Percentiles rank a stretch among this genome's conserved stretches.
These are phyloP conservation scores for Lates calcarifer DNA, from an alignment of 2,113 vertebrate genomes.

Conservation along the genomic window DNA sequence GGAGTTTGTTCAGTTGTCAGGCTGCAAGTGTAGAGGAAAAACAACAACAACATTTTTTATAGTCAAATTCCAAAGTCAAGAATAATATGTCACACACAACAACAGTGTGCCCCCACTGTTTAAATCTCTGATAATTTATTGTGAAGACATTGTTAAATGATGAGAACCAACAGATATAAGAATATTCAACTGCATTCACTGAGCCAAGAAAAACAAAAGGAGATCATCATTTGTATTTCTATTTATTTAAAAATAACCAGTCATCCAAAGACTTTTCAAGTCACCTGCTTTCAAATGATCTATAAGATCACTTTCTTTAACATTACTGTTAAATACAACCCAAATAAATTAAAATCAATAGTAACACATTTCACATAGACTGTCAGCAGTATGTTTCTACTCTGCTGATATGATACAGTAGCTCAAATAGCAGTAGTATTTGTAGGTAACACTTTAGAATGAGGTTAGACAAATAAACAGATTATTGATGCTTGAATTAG, in stretches of 20 bases:
- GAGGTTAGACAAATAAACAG: conserved; percentile 22
- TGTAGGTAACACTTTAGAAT: conserved; percentile 20
- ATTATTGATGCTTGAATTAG: not conserved
- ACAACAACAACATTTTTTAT: no score
- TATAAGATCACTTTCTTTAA: not conserved
- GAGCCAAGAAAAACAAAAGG: not conserved
- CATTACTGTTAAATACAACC: conserved; percentile 8
- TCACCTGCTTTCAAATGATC: conserved; percentile 13
- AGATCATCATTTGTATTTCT: not conserved
- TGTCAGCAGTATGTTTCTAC: not conserved
- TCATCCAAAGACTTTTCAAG: conserved; percentile 15
- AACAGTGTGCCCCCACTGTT: not conserved
- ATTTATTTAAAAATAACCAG: conserved; percentile 19
- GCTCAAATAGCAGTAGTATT: conserved; percentile 7
- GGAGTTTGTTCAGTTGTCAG: no score
- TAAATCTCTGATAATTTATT: no score
- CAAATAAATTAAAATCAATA: conserved; percentile 8
- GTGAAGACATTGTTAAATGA: not conserved
- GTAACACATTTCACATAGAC: not conserved
- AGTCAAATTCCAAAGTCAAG: no score
- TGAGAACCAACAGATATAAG: not conserved
- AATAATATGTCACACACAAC: not conserved
- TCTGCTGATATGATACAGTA: not conserved
- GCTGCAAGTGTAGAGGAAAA: no score
- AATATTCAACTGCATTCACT: not conserved